These are phyloP conservation scores for Ormyrus labotus DNA, from an alignment of 2,888 invertebrate species.

Conservation along the genomic window DNA sequence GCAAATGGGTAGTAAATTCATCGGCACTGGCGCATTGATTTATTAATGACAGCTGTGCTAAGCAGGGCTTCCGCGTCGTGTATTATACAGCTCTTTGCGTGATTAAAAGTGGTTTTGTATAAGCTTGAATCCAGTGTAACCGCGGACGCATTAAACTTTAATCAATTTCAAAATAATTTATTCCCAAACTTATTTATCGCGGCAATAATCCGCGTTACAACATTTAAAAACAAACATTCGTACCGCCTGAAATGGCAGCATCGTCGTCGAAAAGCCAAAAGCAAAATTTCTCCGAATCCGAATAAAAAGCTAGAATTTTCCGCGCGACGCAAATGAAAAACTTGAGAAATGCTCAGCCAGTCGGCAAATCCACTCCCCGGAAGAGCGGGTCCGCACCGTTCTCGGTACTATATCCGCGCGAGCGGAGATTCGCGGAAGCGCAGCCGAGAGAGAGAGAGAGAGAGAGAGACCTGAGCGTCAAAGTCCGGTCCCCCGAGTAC, in stretches of 20 bases:
- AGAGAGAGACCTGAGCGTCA: conserved; percentile 4
- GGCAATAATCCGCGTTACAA: too few relatives aligned
- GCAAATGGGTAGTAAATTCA: not conserved
- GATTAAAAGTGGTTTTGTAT: not conserved
- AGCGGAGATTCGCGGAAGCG: conserved; percentile 4
- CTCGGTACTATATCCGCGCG: not conserved
- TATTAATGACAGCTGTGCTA: not conserved
- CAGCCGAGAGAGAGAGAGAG: not conserved
- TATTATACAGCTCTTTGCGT: conserved; percentile 2
- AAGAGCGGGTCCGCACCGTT: not conserved
- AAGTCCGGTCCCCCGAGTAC: conserved; percentile 35
- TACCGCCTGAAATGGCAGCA: too few relatives aligned
- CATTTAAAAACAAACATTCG: too few relatives aligned
- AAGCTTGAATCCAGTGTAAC: too few relatives aligned
- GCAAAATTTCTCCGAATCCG: too few relatives aligned
- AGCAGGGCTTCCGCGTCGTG: not conserved
- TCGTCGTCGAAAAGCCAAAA: too few relatives aligned
- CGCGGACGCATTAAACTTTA: too few relatives aligned
- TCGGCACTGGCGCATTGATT: not conserved
- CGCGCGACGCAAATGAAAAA: not conserved
- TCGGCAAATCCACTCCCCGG: not conserved
- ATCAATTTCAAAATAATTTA: too few relatives aligned
- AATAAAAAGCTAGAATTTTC: too few relatives aligned
- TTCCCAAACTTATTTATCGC: too few relatives aligned
- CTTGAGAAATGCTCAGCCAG: not conserved